A percentile compares a stretch with the other conserved stretches of the same genome.
These are phyloP conservation scores for Crenuchus spilurus DNA, from an alignment of 2,797 vertebrate species.

Conservation along the genomic window DNA sequence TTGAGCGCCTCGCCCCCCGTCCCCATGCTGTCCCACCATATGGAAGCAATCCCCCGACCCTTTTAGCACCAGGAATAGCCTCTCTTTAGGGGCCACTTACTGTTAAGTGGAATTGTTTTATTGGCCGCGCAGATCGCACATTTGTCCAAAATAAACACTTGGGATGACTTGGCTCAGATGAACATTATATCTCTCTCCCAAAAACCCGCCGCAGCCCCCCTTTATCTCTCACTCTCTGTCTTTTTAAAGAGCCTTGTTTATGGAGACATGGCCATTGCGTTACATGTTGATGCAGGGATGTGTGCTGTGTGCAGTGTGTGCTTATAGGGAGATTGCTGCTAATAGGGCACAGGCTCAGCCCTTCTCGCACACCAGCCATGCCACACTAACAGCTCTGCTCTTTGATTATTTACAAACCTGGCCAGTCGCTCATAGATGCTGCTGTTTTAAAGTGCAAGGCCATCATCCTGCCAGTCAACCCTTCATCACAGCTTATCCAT, in stretches of 20 bases:
- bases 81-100: constrained; percentile 96
- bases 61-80: constrained; percentile 94
- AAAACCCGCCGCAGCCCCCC: constrained; percentile 74
- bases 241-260: constrained; percentile 91
- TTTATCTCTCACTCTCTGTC: constrained; percentile 36
- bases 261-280: constrained; percentile 88
- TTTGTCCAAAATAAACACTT: constrained; percentile 99
- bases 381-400: constrained; percentile 66
- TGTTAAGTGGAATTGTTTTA: constrained; percentile 98
- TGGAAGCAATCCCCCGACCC: constrained; percentile 97
- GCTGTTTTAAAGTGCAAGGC: constrained; percentile 73
- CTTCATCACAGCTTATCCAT: constrained; percentile 51
- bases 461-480: constrained; percentile 47
- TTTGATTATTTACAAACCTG: constrained; percentile 78
- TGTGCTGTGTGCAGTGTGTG: constrained; percentile 29
- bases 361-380: constrained; percentile 29
- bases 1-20: constrained; percentile 84
- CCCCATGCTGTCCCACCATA: constrained; percentile 98
- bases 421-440: constrained; percentile 72
- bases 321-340: constrained; percentile 63
- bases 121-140: constrained; percentile 96
- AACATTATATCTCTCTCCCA: constrained; percentile 75
- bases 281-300: constrained; percentile 85
- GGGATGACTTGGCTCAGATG: constrained; percentile 83
- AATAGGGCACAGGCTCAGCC: constrained; percentile 58